A percentile compares a stretch with the other conserved stretches of the same genome.
phyloP scores from a whole-genome alignment of 2,113 vertebrate genomes.

The Paracyprichromis sp. region DNA sequence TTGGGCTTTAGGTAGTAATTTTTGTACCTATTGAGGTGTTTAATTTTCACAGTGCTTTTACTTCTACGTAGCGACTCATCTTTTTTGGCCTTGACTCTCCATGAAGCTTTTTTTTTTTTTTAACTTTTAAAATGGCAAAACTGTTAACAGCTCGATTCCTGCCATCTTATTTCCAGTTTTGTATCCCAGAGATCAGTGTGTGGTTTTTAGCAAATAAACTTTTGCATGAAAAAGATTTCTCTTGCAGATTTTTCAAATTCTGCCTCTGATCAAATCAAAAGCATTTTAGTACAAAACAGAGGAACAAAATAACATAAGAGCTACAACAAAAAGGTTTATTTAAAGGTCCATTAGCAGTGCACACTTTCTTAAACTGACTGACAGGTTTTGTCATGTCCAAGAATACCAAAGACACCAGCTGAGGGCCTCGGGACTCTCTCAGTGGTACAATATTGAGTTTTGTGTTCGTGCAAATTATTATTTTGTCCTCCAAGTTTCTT shows the following conservation, averaged over 20 bases:
- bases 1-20: too few species aligned
- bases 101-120: neutral
- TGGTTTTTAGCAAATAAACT: neutral
- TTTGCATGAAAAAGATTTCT: neutral
- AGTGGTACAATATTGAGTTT: neutral
- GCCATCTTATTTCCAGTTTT: neutral
- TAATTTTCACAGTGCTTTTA: neutral
- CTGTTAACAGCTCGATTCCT: neutral
- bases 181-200: neutral
- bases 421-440: neutral
- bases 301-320: fast-evolving
- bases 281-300: neutral
- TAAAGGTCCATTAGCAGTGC: neutral
- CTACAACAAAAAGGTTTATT: neutral
- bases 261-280: neutral
- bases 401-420: neutral
- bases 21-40: neutral
- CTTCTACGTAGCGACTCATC: fast-evolving
- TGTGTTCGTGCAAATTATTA: neutral
- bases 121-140: neutral
- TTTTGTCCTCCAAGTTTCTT: neutral
- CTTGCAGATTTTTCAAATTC: neutral
- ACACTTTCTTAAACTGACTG: neutral
- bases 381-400: neutral
- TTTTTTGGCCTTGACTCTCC: neutral